Base-by-base conservation (phyloP, 2,888 invertebrate genomes). In the Ennomos erosarius region DNA sequence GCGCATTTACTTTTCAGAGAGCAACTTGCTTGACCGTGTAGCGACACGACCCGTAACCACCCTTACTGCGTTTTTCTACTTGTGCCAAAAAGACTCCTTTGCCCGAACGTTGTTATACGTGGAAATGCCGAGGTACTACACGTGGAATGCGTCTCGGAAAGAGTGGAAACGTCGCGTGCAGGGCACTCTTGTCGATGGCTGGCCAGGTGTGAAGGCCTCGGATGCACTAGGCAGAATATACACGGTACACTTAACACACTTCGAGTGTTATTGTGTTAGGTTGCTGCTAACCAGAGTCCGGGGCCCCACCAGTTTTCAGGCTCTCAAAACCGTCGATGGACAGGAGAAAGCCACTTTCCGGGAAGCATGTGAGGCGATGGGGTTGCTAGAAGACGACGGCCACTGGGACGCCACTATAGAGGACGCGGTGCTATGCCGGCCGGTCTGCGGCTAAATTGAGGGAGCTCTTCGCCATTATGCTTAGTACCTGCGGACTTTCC, bases 311-410 rank as follows among this genome's bases (percentile, higher is more conserved):
- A 53, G 54, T 26, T 68, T 66, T 42, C 34, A 50, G 52, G 55
- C 64, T 43, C 63, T 70, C 3, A 64, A 65, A 58, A 66, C 45
- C 9, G 54, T 59, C 39, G 59, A 68, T 45, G 46, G 53, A 44
- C 55, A 64, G 51, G 44, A 55, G 47, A 62, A 48, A 59, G 11
- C 33, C 4, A 74, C 75, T 42, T 82, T 65, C 53, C 37, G 67
- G 50, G 64, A 65, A 40, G 71, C 74, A 39, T 76, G 75, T 62
- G 54, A 69, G 50, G 62, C 53, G 45, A 50, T 60, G 36, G 62
- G 64, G 10, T 65, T 82, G 16, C 59, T 83, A n/a, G 73, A 82
- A 56, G 70, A 81, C 56, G 78, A 78, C 62, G 52, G 52, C 16
- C 70, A 68, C 40, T 71, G 68, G 66, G 61, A 62, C 55, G 64